A percentile compares a stretch with the other conserved stretches of the same genome.
These are phyloP conservation scores for Amphiprion percula DNA, from an alignment of 2,113 vertebrate genomes.

Conservation along the genomic window DNA sequence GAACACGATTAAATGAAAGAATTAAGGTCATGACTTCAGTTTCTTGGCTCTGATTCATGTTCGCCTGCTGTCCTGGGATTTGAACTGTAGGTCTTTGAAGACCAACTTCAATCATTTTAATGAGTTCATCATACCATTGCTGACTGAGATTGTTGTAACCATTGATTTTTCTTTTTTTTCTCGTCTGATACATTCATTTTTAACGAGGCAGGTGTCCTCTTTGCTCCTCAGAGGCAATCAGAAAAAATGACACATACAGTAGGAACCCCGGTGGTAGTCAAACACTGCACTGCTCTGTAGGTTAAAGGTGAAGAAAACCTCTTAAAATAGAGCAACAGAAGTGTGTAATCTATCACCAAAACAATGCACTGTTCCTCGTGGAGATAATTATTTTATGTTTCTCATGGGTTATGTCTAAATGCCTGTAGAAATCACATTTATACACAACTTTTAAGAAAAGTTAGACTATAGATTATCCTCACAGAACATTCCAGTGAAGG, in stretches of 20 bases:
- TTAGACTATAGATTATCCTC: background rate
- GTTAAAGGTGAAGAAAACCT: constrained; percentile 31
- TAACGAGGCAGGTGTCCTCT: constrained; percentile 58
- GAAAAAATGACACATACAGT: constrained; percentile 49
- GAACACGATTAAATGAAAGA: constrained; percentile 69
- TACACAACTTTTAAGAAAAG: background rate
- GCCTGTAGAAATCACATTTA: background rate
- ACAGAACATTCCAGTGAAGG: background rate
- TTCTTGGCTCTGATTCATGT: constrained; percentile 68
- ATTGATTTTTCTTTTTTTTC: constrained; percentile 63
- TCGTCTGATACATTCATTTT: constrained; percentile 67
- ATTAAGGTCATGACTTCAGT: constrained; percentile 67
- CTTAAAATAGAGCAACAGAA: background rate
- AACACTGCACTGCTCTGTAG: background rate
- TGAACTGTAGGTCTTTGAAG: constrained; percentile 71
- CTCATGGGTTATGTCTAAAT: background rate
- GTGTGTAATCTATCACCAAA: background rate
- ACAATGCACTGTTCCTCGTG: background rate
- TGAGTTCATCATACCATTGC: constrained; percentile 71
- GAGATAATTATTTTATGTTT: background rate
- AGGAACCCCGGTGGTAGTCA: constrained; percentile 15
- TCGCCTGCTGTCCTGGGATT: constrained; percentile 60
- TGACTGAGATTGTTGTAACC: constrained; percentile 74
- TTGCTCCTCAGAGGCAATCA: constrained; percentile 53
- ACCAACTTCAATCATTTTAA: constrained; percentile 79